Percentiles rank a stretch among this genome's conserved stretches.
Conservation (phyloP, 2,113 vertebrate species). For the Toxostoma redivivum region DNA sequence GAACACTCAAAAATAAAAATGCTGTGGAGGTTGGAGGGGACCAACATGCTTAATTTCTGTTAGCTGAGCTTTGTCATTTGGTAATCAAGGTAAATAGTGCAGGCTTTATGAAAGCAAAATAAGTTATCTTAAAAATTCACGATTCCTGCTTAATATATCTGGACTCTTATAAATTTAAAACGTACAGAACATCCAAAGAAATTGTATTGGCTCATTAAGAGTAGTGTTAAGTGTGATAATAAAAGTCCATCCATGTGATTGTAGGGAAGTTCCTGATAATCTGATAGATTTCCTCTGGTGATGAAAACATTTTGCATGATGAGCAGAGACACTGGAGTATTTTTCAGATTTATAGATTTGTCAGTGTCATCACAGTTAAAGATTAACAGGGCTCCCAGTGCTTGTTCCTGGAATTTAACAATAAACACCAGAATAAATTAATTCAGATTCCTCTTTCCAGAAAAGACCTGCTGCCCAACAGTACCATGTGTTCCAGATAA, state of each 20-base stretch:
- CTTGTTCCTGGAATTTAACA: background rate
- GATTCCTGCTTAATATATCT: background rate
- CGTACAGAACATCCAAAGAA: background rate
- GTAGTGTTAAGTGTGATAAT: background rate
- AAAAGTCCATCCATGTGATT: background rate
- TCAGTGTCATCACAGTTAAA: background rate
- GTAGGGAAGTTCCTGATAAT: background rate
- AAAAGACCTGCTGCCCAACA: background rate
- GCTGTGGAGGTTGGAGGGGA: background rate
- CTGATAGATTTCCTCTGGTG: background rate
- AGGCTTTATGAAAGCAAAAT: background rate
- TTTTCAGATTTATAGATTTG: background rate
- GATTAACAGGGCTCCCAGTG: background rate
- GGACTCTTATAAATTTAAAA: background rate
- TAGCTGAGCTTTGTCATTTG: background rate
- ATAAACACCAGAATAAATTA: background rate
- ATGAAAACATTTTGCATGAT: background rate
- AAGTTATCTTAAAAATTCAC: background rate
- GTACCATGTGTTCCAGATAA: too few species aligned
- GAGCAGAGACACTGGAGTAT: background rate
- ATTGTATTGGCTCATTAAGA: fast-evolving
- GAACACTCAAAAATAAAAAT: background rate
- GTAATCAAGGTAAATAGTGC: background rate
- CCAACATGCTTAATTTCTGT: background rate
- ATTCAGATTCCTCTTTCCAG: background rate